Base-by-base conservation (phyloP, 2,113 vertebrate species). In the Gnathonemus longibarbis region DNA sequence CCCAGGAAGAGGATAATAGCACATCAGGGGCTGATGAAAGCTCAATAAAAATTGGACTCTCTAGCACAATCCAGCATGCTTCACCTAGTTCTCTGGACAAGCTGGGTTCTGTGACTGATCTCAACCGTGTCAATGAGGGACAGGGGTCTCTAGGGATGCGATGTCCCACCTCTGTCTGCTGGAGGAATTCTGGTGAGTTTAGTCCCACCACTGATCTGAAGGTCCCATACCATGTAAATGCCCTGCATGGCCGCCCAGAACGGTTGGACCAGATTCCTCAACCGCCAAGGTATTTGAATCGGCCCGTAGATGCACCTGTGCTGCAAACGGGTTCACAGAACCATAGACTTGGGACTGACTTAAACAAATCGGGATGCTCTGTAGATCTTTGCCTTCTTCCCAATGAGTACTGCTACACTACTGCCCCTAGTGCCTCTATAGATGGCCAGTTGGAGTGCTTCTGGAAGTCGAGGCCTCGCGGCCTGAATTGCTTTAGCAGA, bases 371-470 rank as follows among this genome's bases (percentile, higher is more conserved):
- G 21, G 52, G 62, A 17, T 35, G 42, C 27, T 58, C 10, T 90
- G n/a, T 45, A 31, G 85, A 87, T 11, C 19, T 62, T 11, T 42
- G 53, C 10, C 87, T 88, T 58, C 56, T 66, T 50, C 35, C 39
- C 19, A 21, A 48, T 21, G 19, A 13, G 87, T 24, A 88, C 48
- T 53, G 48, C 85, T 77, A 90, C 1, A n/a, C 35, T 24, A 93
- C 95, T 46, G 91, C 93, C 49, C 92, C 94, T 35, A 94, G 94
- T 88, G 91, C 96, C 62, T 91, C 96, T 17, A 96, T 95, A 87
- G 94, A 96, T 89, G 90, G 92, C 94, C 0, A 96, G 94, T 31
- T 58, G 96, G 96, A 50, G 90, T 95, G 0, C 97, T 97, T 95
- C 92, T 94, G 21, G 95, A 96, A 77, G 90, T 90, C 0, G 24